Percentiles rank a stretch among this genome's conserved stretches.
These are phyloP conservation scores for Luscinia megarhynchos DNA, from an alignment of 2,797 vertebrate genomes.

Conservation along the genomic window DNA sequence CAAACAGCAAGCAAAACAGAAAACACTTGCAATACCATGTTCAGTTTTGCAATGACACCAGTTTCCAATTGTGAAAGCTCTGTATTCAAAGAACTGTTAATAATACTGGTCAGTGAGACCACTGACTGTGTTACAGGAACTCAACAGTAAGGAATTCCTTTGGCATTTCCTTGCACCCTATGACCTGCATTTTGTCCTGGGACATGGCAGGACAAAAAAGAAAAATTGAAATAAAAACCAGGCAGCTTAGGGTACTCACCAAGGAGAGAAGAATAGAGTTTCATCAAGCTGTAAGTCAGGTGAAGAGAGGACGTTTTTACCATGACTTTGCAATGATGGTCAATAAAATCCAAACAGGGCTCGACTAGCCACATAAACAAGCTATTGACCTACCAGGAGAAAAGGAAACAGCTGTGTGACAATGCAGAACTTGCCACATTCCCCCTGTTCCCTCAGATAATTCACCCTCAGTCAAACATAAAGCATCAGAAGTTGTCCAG, in stretches of 20 bases:
- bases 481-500: background rate
- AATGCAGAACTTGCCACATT: background rate
- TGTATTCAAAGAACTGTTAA: background rate
- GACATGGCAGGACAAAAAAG: background rate
- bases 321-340: constrained; percentile 82
- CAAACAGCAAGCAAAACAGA: background rate
- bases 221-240: background rate
- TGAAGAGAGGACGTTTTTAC: constrained; percentile 88
- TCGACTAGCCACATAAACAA: constrained; percentile 91
- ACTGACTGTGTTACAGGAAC: background rate
- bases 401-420: background rate
- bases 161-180: background rate
- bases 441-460: background rate
- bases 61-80: background rate
- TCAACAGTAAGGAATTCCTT: background rate
- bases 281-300: constrained; percentile 87
- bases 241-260: constrained; percentile 75
- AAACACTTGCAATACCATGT: background rate
- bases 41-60: background rate
- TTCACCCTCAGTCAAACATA: background rate
- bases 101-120: background rate
- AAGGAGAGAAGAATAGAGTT: constrained; percentile 86
- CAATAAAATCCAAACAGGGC: constrained; percentile 89
- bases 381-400: constrained; percentile 81
- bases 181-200: background rate